Evolutionary conservation across 2,888 invertebrate genomes (phyloP).

Genomic region (Mesorhabditis sp.): DNA sequence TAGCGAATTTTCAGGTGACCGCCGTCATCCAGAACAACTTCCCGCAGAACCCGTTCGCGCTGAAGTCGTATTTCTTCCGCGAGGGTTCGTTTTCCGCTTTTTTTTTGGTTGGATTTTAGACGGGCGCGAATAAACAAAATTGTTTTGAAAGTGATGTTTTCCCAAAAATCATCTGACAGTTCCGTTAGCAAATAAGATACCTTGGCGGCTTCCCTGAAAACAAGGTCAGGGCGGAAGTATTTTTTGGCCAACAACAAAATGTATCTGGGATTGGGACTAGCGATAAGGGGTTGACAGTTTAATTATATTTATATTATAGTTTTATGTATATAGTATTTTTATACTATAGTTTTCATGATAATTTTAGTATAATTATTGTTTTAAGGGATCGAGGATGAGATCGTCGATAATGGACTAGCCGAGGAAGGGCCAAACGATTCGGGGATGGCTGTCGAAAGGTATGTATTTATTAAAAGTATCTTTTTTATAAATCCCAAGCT

Average conservation of each 20-base stretch:
- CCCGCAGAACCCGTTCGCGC: slow-evolving; percentile 51
- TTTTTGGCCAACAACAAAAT: too few species aligned
- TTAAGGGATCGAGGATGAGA: slow-evolving; percentile 34
- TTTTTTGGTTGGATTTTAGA: not conserved
- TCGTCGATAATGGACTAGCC: slow-evolving; percentile 21
- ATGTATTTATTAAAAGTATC: not conserved
- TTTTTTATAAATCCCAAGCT: too few species aligned
- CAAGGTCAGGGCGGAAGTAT: not conserved
- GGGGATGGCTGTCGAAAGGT: slow-evolving; percentile 11
- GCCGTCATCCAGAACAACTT: slow-evolving; percentile 57
- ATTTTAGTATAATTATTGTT: too few species aligned
- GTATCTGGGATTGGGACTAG: too few species aligned
- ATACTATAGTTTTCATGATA: too few species aligned
- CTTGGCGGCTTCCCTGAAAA: not conserved
- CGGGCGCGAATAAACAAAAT: not conserved
- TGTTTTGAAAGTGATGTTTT: not conserved
- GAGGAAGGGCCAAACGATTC: slow-evolving; percentile 10
- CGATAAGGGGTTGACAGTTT: too few species aligned
- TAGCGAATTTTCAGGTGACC: slow-evolving; percentile 37
- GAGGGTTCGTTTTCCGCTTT: slow-evolving; percentile 32
- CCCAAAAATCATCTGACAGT: not conserved
- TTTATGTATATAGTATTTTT: too few species aligned
- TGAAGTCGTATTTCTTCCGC: slow-evolving; percentile 54
- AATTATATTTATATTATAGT: too few species aligned
- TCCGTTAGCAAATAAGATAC: not conserved